Base-by-base conservation (phyloP, 2,888 invertebrate genomes). In the Diaperis boleti region DNA sequence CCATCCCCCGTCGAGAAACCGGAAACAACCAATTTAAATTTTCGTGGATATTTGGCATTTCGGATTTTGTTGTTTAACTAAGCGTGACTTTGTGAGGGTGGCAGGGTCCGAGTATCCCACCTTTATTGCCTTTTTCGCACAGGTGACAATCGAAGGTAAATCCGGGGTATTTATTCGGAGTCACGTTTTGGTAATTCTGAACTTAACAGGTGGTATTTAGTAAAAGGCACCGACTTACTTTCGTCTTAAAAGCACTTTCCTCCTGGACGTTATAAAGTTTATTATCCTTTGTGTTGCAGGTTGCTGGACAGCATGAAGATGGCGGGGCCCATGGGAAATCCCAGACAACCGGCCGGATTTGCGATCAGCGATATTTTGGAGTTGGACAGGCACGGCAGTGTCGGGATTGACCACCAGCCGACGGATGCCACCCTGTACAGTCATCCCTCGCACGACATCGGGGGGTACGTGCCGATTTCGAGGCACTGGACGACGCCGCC, bases 311-410 rank as follows among this genome's bases (percentile, higher is more conserved):
- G 89, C 73, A 91, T 92, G 87, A 92, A 92, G 82, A 89, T 91
- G 86, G 90, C 90, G 0, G 89, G 89, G 3, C 70, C 72, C 44
- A 65, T 69, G 11, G 69, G 75, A 42, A 74, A 69, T 52, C 90
- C 90, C 76, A 85, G 91, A 72, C 79, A 78, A 65, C 87, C 92
- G 0, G 90, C 90, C 37, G 92, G 95, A 64, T 96, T 96, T 82
- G 94, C 94, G 76, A 96, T 96, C 75, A 93, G 95, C 73, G 96
- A 96, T 81, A 96, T 96, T 76, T 85, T 96, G 76, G 95, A 96
- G 73, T 85, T 96, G 73, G 95, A 95, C 76, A 92, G 92, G 71
- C 74, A 78, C 56, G 70, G 71, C 85, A 85, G 69, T 80, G 67
- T 81, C 22, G 64, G 56, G 11, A 74, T 84, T 68, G 85, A 84